Percentiles rank a stretch among this genome's conserved stretches.
Conservation (phyloP, 92 coral and sea anemone species). For the Zoanthus sociatus region DNA sequence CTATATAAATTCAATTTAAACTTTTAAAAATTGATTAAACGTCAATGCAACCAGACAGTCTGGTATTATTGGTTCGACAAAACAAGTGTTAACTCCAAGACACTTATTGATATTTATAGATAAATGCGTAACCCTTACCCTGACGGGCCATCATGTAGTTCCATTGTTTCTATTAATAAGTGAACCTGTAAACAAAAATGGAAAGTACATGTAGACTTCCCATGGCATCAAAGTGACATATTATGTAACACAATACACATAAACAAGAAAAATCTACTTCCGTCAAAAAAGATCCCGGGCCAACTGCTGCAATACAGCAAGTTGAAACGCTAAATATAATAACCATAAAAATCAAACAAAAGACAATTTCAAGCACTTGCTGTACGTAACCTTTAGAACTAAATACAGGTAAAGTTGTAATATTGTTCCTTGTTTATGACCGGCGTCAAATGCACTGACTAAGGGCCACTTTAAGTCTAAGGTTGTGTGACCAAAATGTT, state of each 20-base stretch:
- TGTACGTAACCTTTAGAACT: background rate
- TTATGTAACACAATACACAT: conserved; percentile 2
- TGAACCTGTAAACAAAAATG: conserved; percentile 31
- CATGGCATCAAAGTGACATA: conserved; percentile 20
- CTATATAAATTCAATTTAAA: conserved; percentile 1
- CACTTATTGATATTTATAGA: conserved; percentile 39
- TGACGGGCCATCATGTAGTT: conserved; percentile 37
- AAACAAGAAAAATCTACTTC: conserved; percentile 1
- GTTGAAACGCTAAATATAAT: background rate
- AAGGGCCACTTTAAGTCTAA: background rate
- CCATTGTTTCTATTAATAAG: conserved; percentile 47
- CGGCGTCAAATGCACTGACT: background rate
- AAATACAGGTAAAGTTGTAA: background rate
- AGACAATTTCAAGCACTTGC: background rate
- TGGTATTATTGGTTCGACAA: conserved; percentile 24
- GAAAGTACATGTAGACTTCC: conserved; percentile 3
- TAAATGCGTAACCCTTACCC: conserved; percentile 42
- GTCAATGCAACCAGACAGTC: conserved; percentile 15
- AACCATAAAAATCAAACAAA: background rate
- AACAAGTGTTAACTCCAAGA: conserved; percentile 35
- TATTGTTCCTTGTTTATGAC: background rate
- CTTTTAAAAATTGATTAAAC: background rate
- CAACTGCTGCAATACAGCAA: background rate
- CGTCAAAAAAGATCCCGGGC: background rate
- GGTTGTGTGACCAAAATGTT: conserved; percentile 26